Percentiles rank a stretch among this genome's conserved stretches.
phyloP scores from a whole-genome alignment of 2,888 invertebrate species.

The Orthonychiurus folsomi region DNA sequence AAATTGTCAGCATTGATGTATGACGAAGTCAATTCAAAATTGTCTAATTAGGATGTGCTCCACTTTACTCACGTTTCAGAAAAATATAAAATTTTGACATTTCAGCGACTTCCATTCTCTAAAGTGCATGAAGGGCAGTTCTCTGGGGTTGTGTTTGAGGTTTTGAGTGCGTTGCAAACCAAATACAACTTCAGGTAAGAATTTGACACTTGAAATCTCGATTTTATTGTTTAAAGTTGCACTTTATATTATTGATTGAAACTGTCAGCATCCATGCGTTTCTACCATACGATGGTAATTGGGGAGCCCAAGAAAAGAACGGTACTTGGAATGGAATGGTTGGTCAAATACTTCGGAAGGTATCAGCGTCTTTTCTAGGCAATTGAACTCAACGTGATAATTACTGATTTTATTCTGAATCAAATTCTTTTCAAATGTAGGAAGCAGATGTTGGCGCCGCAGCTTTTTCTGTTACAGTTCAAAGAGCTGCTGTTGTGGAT shows the following conservation, averaged over 20 bases:
- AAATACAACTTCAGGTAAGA: conserved; percentile 37
- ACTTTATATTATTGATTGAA: too few species aligned
- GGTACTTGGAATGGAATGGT: conserved; percentile 40
- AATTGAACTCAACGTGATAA: too few species aligned
- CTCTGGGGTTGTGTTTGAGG: conserved; percentile 34
- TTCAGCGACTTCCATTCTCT: conserved; percentile 32
- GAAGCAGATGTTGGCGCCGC: conserved; percentile 36
- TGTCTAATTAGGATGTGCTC: neutral
- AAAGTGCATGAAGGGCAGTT: conserved; percentile 19
- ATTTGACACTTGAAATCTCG: too few species aligned
- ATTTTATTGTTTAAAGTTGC: too few species aligned
- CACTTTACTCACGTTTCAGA: neutral
- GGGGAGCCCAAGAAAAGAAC: conserved; percentile 27
- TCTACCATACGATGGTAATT: conserved; percentile 34
- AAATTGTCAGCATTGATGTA: conserved; percentile 30
- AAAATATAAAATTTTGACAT: too few species aligned
- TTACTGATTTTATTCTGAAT: too few species aligned
- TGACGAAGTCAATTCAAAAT: neutral
- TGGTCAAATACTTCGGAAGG: conserved; percentile 30
- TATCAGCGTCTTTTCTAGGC: too few species aligned
- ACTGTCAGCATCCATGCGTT: conserved; percentile 20
- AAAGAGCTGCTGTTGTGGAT: conserved; percentile 26
- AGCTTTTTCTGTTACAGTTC: conserved; percentile 36
- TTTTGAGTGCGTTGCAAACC: conserved; percentile 23
- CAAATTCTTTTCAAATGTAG: too few species aligned